Evolutionary conservation across 2,113 vertebrate species (phyloP).

Genomic region (Gallinago media): DNA sequence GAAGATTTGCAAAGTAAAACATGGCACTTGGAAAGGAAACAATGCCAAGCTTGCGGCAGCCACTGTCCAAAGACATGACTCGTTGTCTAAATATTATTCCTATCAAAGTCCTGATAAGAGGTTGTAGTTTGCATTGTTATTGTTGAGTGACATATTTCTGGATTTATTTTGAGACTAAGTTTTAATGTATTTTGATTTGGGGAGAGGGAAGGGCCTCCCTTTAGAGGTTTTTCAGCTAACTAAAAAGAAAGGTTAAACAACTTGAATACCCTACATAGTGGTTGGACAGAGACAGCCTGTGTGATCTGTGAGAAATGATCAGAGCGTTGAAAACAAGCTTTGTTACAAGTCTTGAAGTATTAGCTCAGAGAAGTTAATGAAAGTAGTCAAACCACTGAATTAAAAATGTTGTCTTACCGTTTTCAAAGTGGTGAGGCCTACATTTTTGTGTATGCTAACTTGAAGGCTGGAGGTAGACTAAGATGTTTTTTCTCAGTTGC

Average conservation of each 20-base stretch:
- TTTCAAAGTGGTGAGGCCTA: neutral
- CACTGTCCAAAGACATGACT: neutral
- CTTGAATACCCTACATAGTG: accelerated
- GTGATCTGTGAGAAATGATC: neutral
- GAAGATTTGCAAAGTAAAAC: neutral
- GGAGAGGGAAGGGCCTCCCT: neutral
- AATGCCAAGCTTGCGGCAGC: neutral
- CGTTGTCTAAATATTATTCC: neutral
- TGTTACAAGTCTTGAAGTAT: neutral
- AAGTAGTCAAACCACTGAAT: neutral
- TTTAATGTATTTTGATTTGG: neutral
- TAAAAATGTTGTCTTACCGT: neutral
- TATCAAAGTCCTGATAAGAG: neutral
- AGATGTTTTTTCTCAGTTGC: neutral
- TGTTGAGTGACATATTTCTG: neutral
- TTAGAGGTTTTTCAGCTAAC: neutral
- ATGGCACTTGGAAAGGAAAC: neutral
- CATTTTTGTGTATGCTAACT: neutral
- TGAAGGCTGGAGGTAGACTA: neutral
- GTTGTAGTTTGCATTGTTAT: neutral
- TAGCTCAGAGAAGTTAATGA: neutral
- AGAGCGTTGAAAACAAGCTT: neutral
- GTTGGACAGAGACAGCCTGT: neutral
- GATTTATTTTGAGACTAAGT: neutral
- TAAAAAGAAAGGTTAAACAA: neutral